phyloP scores from a whole-genome alignment of 2,113 vertebrate species.

The Boulengeromyrus knoepffleri region DNA sequence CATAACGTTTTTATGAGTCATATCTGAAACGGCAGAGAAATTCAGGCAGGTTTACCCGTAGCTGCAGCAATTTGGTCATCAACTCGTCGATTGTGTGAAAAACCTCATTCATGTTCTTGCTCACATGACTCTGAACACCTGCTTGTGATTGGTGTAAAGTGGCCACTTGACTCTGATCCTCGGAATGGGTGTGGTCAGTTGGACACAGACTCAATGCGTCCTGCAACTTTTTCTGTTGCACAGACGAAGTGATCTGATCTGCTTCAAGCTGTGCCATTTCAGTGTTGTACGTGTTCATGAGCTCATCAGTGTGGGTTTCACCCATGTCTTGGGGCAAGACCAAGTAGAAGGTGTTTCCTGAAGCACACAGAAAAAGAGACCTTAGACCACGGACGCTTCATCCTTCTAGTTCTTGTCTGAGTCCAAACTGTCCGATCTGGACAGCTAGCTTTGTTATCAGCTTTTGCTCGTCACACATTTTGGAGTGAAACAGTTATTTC shows the following conservation, averaged over 20 bases:
- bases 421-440: not conserved
- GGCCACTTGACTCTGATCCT: slow-evolving; percentile 17
- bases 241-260: slow-evolving; percentile 21
- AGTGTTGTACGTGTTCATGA: slow-evolving; percentile 29
- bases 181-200: slow-evolving; percentile 18
- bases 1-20: not conserved
- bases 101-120: slow-evolving; percentile 60
- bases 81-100: slow-evolving; percentile 58
- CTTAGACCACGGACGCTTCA: not conserved
- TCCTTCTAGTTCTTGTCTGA: not conserved
- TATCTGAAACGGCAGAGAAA: not conserved
- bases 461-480: not conserved
- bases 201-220: not conserved
- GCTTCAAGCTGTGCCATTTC: slow-evolving; percentile 31
- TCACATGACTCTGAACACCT: slow-evolving; percentile 37
- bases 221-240: slow-evolving; percentile 10
- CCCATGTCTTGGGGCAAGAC: slow-evolving; percentile 52
- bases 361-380: not conserved
- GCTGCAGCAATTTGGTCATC: slow-evolving; percentile 54
- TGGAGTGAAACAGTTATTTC: not conserved
- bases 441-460: not conserved
- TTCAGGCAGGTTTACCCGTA: slow-evolving; percentile 44
- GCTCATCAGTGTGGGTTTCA: slow-evolving; percentile 53
- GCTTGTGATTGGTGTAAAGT: slow-evolving; percentile 25
- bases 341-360: slow-evolving; percentile 64